Percentiles rank a stretch among this genome's conserved stretches.
phyloP scores from a whole-genome alignment of 2,797 vertebrate genomes.

The Euphonia xanthogaster region DNA sequence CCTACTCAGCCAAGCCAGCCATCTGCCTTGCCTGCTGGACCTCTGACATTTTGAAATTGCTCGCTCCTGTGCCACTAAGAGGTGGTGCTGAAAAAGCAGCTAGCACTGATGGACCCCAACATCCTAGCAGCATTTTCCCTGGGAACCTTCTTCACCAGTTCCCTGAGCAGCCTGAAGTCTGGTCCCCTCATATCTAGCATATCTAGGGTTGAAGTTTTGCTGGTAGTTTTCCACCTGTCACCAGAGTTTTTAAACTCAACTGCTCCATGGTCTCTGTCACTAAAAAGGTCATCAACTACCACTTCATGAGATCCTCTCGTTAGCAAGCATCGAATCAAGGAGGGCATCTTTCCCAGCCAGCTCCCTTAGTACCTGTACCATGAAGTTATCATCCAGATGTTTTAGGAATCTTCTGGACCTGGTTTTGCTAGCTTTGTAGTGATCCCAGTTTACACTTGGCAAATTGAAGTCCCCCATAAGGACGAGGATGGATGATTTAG shows the following conservation, averaged over 20 bases:
- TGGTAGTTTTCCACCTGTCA: neutral
- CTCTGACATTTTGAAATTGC: neutral
- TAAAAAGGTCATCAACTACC: neutral
- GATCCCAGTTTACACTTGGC: neutral
- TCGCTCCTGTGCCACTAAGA: neutral
- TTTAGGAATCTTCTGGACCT: neutral
- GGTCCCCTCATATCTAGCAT: neutral
- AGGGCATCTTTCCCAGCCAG: neutral
- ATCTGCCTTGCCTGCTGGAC: neutral
- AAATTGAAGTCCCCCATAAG: neutral
- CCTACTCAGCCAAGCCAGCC: neutral
- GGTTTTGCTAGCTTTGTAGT: neutral
- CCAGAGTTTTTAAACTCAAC: neutral
- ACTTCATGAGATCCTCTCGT: fast-evolving
- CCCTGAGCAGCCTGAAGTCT: neutral
- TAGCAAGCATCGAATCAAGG: neutral
- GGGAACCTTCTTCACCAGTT: neutral
- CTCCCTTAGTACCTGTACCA: neutral
- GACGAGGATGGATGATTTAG: neutral
- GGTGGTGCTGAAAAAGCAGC: neutral
- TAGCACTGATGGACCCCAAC: neutral
- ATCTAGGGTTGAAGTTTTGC: neutral
- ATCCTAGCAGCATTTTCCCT: neutral
- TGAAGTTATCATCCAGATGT: neutral
- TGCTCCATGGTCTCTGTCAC: neutral